phyloP scores from a whole-genome alignment of 2,888 invertebrate genomes.

The Latrodectus hesperus region DNA sequence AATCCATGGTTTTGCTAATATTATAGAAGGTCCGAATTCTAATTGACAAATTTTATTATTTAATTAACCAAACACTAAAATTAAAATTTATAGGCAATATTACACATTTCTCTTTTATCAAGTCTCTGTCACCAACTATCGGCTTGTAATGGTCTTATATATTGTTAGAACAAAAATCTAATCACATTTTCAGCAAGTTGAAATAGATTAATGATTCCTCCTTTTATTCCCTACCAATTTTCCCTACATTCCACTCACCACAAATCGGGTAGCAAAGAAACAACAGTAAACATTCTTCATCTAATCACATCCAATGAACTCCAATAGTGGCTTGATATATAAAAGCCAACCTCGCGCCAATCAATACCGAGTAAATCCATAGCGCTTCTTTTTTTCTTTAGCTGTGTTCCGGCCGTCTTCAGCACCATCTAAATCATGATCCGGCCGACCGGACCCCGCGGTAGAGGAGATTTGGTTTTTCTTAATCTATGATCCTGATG shows the following conservation, averaged over 20 bases:
- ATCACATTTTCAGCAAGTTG: not conserved
- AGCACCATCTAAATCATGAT: conserved; percentile 40
- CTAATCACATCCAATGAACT: conserved; percentile 31
- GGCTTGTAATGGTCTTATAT: no score
- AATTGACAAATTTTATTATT: no score
- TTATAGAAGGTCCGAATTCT: no score
- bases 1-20: no score
- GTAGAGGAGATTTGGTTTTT: not conserved
- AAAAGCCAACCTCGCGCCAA: conserved; percentile 24
- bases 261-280: not conserved
- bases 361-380: conserved; percentile 37
- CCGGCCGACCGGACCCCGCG: conserved; percentile 13
- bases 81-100: no score
- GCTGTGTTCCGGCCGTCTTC: conserved; percentile 28
- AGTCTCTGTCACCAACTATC: no score
- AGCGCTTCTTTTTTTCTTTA: not conserved
- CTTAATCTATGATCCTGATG: conserved; percentile 48
- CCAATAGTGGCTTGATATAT: conserved; percentile 12
- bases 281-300: conserved; percentile 48
- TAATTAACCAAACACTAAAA: no score
- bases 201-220: not conserved
- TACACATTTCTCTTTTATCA: no score
- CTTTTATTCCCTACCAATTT: not conserved
- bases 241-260: not conserved
- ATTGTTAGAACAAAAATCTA: not conserved